Evolutionary conservation across 2,113 vertebrate genomes (phyloP), one percentile per base, ranked within the genome.

Genomic region (Piprites chloris): DNA sequence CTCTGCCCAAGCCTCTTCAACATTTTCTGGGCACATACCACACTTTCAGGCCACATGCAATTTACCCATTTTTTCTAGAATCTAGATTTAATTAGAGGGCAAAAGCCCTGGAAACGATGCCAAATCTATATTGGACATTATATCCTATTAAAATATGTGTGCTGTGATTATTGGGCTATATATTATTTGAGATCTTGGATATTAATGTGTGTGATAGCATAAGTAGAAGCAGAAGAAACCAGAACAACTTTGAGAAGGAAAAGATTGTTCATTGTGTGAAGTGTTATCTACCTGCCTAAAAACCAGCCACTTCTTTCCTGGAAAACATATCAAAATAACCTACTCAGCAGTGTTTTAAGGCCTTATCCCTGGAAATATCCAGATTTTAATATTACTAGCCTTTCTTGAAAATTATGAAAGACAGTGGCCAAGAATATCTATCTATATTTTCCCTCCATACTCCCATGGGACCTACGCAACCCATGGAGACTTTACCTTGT

Each of bases 401-500:
- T 73, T 79, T 30, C 53, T 69, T 91, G 41, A 78, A 92, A 85
- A 53, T 35, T 0, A 50, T 32, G 7, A 55, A 66, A 41, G 73
- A 21, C 12, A 47, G 17, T 12, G 44, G 17, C 26, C 67, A 69
- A 81, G 27, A 42, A 8, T 8, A 61, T 17, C 16, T 46, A 62
- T 55, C 13, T 12, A 0, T 44, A 52, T 56, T 85, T 91, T 65
- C 15, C 27, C 17, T 58, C 65, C 21, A 7, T 26, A 37, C 0
- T 56, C 19, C 5, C 35, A 22, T 2, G 7, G 39, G 76, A 65
- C 12, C 42, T 71, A 0, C 35, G 69, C 37, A 42, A 61, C 21
- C 27, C 44, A 13, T 4, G 3, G 18, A 90, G 42, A 52, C 14
- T 12, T 77, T 81, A 99, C 99, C 98, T 99, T 99, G 94, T 99